Evolutionary conservation across 1,140 invertebrate genomes (phyloP).

Genomic region (Linepithema humile): DNA sequence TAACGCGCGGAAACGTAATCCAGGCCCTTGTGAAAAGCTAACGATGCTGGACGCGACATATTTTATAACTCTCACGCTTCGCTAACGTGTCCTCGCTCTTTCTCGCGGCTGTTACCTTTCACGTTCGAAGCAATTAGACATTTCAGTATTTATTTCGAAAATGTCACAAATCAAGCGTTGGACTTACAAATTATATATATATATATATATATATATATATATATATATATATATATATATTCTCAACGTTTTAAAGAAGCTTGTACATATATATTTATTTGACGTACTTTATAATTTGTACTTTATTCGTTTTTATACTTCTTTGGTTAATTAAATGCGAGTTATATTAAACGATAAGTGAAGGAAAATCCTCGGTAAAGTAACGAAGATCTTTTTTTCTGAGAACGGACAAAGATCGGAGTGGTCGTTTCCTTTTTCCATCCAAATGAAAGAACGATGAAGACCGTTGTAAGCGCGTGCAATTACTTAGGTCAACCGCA

Average conservation of each 20-base stretch:
- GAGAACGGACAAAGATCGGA: background rate
- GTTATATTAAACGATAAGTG: background rate
- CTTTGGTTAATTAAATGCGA: background rate
- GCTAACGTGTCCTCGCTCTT: background rate
- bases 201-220: too few relatives aligned
- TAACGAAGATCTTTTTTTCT: background rate
- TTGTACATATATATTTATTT: too few relatives aligned
- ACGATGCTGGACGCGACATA: background rate
- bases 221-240: too few relatives aligned
- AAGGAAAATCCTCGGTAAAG: background rate
- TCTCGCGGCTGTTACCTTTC: background rate
- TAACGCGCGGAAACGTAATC: background rate
- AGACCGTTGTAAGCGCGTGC: slow-evolving; percentile 31
- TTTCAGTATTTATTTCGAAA: background rate
- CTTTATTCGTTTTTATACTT: background rate
- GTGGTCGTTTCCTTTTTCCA: background rate
- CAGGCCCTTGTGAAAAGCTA: background rate
- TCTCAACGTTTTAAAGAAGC: too few relatives aligned
- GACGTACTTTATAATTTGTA: background rate
- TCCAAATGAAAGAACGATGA: slow-evolving; percentile 49
- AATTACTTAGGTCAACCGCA: slow-evolving; percentile 64
- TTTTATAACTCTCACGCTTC: background rate
- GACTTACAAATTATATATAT: background rate
- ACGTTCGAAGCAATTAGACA: background rate
- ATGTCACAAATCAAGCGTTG: background rate